Evolutionary conservation across 2,888 invertebrate species (phyloP).

Genomic region (Criorhina ranunculi): DNA sequence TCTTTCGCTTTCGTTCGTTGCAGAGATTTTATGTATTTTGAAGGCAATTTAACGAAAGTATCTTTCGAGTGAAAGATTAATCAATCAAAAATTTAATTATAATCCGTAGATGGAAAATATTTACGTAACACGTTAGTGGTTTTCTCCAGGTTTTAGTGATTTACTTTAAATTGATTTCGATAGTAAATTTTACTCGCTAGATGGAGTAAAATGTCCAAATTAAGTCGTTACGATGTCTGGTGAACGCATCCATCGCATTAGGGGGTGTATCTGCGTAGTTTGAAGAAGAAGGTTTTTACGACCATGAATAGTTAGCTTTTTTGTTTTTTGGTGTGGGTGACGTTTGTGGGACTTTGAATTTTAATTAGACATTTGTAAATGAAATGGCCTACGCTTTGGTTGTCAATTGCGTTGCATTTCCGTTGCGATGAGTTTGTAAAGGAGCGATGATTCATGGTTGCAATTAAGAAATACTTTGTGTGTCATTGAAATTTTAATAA

Average conservation of each 20-base stretch:
- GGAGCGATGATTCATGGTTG: neutral
- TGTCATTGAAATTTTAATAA: neutral
- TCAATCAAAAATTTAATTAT: slow-evolving; percentile 15
- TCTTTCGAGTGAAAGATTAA: slow-evolving; percentile 27
- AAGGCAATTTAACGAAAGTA: slow-evolving; percentile 21
- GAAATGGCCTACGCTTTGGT: slow-evolving; percentile 28
- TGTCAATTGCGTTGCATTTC: slow-evolving; percentile 30
- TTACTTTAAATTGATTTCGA: slow-evolving; percentile 11
- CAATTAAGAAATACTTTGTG: neutral
- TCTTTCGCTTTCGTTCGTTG: slow-evolving; percentile 38
- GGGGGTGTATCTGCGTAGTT: slow-evolving; percentile 27
- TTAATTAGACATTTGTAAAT: slow-evolving; percentile 34
- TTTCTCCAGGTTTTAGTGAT: too few species aligned
- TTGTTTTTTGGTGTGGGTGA: slow-evolving; percentile 38
- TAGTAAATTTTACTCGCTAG: neutral
- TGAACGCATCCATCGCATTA: slow-evolving; percentile 24
- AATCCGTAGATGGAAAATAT: neutral
- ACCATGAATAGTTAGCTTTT: neutral
- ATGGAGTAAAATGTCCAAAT: slow-evolving; percentile 34
- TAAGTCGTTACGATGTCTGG: slow-evolving; percentile 7
- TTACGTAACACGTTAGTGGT: too few species aligned
- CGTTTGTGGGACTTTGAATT: slow-evolving; percentile 43
- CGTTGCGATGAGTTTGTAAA: slow-evolving; percentile 16
- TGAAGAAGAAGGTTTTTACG: slow-evolving; percentile 17
- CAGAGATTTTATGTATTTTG: neutral